Conservation (phyloP, 2,113 vertebrate genomes). For the Gavialis gangeticus region DNA sequence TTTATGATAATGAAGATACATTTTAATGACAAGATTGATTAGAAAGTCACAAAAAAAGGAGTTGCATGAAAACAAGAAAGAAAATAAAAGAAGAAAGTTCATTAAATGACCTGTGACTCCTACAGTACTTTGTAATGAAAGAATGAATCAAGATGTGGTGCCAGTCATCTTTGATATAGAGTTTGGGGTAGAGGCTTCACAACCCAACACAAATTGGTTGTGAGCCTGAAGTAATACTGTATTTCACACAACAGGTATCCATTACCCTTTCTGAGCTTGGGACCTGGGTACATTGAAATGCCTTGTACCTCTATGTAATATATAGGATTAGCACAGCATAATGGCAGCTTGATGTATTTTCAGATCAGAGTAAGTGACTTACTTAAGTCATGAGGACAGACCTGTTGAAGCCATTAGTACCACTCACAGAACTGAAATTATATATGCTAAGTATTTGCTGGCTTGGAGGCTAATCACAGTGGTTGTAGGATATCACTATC, state of each 20-base stretch:
- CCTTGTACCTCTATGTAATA: neutral
- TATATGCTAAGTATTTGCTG: neutral
- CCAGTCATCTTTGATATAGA: neutral
- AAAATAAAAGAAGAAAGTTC: neutral
- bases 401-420: neutral
- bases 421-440: neutral
- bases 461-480: neutral
- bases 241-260: neutral
- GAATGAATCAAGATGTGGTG: neutral
- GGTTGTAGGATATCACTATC: neutral
- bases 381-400: neutral
- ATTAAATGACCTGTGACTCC: neutral
- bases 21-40: neutral
- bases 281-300: neutral
- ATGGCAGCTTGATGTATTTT: too few species aligned
- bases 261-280: neutral
- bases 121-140: neutral
- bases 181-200: neutral
- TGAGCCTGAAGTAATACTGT: neutral
- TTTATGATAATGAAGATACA: neutral
- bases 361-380: neutral
- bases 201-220: neutral
- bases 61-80: accelerated
- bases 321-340: too few species aligned
- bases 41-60: neutral